Percentiles rank a stretch among this genome's conserved stretches.
These are phyloP conservation scores for Danio rerio DNA, from an alignment of 2,113 vertebrate genomes.

Conservation along the genomic window GRCz12tu NC_133196.1:26905501-26906000, in stretches of 20 bases:
- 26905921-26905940: not conserved
- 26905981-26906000: not conserved
- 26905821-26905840: slow-evolving; percentile 21
- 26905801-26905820: slow-evolving; percentile 37
- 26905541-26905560: slow-evolving; percentile 11
- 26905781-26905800: slow-evolving; percentile 39
- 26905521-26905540: slow-evolving; percentile 18
- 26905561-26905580: not conserved
- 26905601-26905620: slow-evolving; percentile 17
- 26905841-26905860: slow-evolving; percentile 72
- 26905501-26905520: not conserved
- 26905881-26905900: slow-evolving; percentile 85
- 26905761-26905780: slow-evolving; percentile 22
- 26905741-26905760: slow-evolving; percentile 22
- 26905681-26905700: slow-evolving; percentile 40
- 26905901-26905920: slow-evolving; percentile 74
- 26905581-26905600: not conserved
- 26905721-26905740: slow-evolving; percentile 6
- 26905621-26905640: slow-evolving; percentile 25
- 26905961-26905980: not conserved
- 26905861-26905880: slow-evolving; percentile 85
- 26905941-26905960: not conserved
- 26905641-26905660: slow-evolving; percentile 60
- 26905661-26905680: slow-evolving; percentile 42
- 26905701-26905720: slow-evolving; percentile 30